Percentiles rank a stretch among this genome's conserved stretches.
phyloP scores from a whole-genome alignment of 2,888 invertebrate species.

The Dynastes hyllus region DNA sequence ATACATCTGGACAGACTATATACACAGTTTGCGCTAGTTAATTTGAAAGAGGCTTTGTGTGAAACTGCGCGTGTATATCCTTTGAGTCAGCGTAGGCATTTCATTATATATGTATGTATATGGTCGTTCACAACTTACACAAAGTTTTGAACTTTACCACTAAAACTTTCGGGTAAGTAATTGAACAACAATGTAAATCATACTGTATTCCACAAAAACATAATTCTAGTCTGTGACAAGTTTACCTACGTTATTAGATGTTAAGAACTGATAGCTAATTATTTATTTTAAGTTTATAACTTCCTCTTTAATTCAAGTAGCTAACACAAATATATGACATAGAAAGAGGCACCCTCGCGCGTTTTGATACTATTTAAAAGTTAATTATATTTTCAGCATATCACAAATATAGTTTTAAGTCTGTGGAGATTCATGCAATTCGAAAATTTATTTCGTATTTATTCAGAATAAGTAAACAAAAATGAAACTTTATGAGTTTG shows the following conservation, averaged over 20 bases:
- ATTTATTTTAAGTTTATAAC: background rate
- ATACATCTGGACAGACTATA: conserved; percentile 7
- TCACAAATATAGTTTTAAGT: too few species aligned
- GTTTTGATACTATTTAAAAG: too few species aligned
- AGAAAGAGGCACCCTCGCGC: too few species aligned
- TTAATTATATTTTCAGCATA: too few species aligned
- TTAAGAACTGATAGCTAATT: background rate
- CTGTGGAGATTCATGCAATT: too few species aligned
- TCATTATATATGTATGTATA: conserved; percentile 25
- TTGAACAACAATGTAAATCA: conserved; percentile 8
- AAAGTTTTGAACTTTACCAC: conserved; percentile 21
- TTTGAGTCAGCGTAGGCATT: conserved; percentile 11
- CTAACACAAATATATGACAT: too few species aligned
- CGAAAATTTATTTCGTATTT: too few species aligned
- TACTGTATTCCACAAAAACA: background rate
- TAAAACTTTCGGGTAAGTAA: conserved; percentile 25
- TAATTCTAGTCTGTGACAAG: background rate
- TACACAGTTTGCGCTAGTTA: conserved; percentile 15
- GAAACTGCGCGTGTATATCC: conserved; percentile 15
- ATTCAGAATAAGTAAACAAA: too few species aligned
- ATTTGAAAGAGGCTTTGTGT: conserved; percentile 13
- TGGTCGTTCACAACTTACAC: background rate
- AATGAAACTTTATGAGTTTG: too few species aligned
- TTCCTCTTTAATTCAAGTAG: too few species aligned
- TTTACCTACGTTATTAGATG: background rate